Evolutionary conservation across 92 coral and sea anemone genomes (phyloP).

Genomic region (Parazoanthus swiftii): DNA sequence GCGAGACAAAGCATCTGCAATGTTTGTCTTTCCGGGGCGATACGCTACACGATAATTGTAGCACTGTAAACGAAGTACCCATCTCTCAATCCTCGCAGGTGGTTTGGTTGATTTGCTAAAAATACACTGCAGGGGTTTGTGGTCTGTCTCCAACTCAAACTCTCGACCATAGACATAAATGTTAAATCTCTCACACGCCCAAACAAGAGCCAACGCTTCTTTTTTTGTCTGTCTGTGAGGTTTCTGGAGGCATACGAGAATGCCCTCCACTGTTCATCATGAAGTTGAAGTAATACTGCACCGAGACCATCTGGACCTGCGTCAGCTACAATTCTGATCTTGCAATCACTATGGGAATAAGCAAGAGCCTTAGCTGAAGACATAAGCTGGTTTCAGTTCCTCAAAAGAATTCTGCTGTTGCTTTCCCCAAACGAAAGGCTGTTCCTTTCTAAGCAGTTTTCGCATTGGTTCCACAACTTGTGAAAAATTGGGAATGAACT

Average conservation of each 20-base stretch:
- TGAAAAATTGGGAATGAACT: too few species aligned
- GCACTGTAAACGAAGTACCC: conserved; percentile 29
- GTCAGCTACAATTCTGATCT: conserved; percentile 55
- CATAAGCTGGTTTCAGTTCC: too few species aligned
- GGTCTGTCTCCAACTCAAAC: conserved; percentile 57
- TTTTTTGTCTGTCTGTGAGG: conserved; percentile 36
- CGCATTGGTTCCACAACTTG: too few species aligned
- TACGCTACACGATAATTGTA: too few species aligned
- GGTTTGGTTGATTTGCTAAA: conserved; percentile 41
- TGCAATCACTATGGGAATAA: background rate
- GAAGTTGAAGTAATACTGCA: conserved; percentile 57
- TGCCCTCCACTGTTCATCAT: conserved; percentile 54
- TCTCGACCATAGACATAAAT: conserved; percentile 52
- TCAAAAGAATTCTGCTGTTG: too few species aligned
- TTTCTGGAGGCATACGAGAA: conserved; percentile 55
- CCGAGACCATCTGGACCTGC: conserved; percentile 57
- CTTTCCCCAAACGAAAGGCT: too few species aligned
- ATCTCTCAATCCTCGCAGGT: conserved; percentile 52
- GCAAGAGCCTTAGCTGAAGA: too few species aligned
- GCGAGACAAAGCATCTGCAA: too few species aligned
- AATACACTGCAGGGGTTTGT: conserved; percentile 59
- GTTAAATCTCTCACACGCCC: conserved; percentile 50
- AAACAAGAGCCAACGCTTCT: conserved; percentile 14
- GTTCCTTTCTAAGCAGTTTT: too few species aligned
- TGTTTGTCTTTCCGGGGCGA: too few species aligned